Evolutionary conservation across 2,888 invertebrate species (phyloP).

Genomic region (Anthrax anthrax): DNA sequence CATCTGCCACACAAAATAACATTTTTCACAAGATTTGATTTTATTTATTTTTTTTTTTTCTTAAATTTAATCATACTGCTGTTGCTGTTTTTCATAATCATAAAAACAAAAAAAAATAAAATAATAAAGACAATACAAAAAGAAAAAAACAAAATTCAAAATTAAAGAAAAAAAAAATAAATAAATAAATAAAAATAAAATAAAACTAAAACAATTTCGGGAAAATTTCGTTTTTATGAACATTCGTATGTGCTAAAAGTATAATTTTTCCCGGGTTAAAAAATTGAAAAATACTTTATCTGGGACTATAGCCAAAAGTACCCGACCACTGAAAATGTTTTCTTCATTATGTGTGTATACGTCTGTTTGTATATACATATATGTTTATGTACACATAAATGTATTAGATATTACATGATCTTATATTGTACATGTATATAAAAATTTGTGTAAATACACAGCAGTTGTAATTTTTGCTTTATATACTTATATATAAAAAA

Average conservation of each 20-base stretch:
- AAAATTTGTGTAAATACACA: no score
- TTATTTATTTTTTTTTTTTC: no score
- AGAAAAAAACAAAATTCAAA: background rate
- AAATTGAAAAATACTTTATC: constrained; percentile 29
- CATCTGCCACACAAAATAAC: no score
- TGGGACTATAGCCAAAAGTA: constrained; percentile 34
- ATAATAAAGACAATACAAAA: no score
- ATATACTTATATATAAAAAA: no score
- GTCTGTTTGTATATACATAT: background rate
- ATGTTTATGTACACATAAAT: background rate
- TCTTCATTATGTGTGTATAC: background rate
- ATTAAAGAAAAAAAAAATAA: background rate
- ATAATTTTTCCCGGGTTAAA: constrained; percentile 33
- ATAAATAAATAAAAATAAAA: background rate
- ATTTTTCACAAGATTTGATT: no score
- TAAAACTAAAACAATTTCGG: background rate
- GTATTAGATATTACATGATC: no score
- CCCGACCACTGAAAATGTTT: background rate
- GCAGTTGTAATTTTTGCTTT: no score
- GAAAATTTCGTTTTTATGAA: background rate
- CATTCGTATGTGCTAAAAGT: constrained; percentile 9
- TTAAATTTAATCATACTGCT: no score
- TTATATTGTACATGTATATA: no score
- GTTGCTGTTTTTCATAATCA: no score
- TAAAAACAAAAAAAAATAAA: no score